These are phyloP conservation scores for Jaculus jaculus DNA, from an alignment of 2,113 vertebrate genomes.

Conservation along the genomic window DNA sequence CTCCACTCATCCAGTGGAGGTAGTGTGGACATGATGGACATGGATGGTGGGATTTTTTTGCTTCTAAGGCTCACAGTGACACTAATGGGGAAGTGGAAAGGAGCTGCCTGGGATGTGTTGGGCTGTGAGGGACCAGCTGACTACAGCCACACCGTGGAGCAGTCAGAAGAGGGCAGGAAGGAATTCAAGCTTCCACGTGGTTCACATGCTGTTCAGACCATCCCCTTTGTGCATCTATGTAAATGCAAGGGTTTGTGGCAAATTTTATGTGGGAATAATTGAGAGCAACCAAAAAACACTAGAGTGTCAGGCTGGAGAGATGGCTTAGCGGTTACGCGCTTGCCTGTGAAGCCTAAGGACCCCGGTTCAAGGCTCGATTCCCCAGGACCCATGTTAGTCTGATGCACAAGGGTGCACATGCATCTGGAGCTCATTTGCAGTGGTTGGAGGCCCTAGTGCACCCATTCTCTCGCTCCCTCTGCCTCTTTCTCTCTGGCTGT, in stretches of 20 bases:
- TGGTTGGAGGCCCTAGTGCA: too few relatives aligned
- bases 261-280: neutral
- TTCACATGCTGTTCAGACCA: neutral
- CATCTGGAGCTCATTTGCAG: too few relatives aligned
- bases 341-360: too few relatives aligned
- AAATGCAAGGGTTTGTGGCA: neutral
- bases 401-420: too few relatives aligned
- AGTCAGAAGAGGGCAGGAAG: neutral
- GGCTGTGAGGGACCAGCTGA: neutral
- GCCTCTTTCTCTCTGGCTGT: too few relatives aligned
- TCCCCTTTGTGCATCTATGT: neutral
- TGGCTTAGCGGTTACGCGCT: too few relatives aligned
- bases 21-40: neutral
- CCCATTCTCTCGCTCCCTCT: too few relatives aligned
- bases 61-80: neutral
- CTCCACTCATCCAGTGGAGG: neutral
- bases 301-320: too few relatives aligned
- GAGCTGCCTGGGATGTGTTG: neutral
- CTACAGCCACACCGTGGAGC: accelerated
- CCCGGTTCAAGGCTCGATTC: too few relatives aligned
- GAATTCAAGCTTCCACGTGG: neutral
- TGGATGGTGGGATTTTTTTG: neutral
- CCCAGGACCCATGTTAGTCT: too few relatives aligned
- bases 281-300: neutral
- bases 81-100: neutral